Conservation (phyloP, 1,140 invertebrate species). For the Tenebrio molitor region DNA sequence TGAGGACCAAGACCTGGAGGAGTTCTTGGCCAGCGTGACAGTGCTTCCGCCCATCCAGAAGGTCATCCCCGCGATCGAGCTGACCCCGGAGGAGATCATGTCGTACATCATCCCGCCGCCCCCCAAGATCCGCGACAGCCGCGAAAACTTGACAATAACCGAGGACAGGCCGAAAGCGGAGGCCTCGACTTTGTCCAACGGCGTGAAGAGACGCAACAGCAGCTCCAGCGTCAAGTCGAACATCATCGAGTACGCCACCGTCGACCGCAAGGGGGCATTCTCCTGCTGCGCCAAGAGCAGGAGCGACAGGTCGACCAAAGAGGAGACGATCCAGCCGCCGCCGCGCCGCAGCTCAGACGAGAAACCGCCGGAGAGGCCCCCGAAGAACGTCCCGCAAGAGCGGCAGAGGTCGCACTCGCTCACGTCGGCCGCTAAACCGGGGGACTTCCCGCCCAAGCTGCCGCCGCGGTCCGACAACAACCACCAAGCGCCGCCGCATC, state of each 20-base stretch:
- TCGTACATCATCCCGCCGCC: constrained; percentile 87
- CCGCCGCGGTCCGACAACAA: constrained; percentile 70
- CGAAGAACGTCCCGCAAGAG: constrained; percentile 72
- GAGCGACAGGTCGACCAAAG: constrained; percentile 67
- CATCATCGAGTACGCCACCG: constrained; percentile 76
- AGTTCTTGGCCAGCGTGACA: constrained; percentile 85
- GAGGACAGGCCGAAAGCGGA: constrained; percentile 10
- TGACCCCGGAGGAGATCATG: constrained; percentile 84
- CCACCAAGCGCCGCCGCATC: constrained; percentile 72
- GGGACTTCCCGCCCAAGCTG: constrained; percentile 66
- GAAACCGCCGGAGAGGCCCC: constrained; percentile 73
- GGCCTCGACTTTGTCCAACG: constrained; percentile 42
- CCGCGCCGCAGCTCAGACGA: constrained; percentile 71
- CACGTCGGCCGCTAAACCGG: constrained; percentile 53
- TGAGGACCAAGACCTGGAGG: constrained; percentile 74
- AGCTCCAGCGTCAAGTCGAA: constrained; percentile 61
- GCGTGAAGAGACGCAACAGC: constrained; percentile 68
- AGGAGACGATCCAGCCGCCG: constrained; percentile 70
- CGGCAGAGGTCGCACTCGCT: constrained; percentile 71
- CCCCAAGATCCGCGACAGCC: constrained; percentile 68
- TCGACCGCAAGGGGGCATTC: constrained; percentile 77
- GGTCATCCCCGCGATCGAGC: constrained; percentile 75
- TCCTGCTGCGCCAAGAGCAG: constrained; percentile 76
- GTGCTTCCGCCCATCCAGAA: constrained; percentile 83
- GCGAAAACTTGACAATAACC: constrained; percentile 61